Conservation (phyloP, 2,797 vertebrate genomes). For the Okamejei kenojei region DNA sequence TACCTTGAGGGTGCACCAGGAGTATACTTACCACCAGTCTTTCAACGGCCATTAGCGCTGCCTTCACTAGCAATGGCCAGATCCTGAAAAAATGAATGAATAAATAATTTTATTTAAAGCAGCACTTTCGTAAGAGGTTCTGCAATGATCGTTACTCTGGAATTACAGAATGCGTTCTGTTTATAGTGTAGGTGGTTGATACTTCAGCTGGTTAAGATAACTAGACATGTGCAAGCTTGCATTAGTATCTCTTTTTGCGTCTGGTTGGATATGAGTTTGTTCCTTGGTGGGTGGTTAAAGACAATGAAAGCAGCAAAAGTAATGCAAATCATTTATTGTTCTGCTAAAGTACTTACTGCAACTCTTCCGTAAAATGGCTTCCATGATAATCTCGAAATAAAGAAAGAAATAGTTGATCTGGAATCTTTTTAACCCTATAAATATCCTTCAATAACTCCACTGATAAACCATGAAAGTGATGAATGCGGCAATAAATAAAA, state of each 20-base stretch:
- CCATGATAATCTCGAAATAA: neutral
- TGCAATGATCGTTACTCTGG: neutral
- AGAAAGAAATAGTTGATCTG: neutral
- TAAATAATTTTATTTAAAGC: no score
- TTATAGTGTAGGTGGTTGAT: neutral
- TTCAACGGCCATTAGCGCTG: no score
- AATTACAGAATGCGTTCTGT: neutral
- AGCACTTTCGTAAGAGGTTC: neutral
- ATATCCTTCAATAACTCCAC: neutral
- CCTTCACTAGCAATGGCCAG: no score
- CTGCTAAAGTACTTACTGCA: neutral
- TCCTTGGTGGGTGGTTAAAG: neutral
- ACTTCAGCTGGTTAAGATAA: neutral
- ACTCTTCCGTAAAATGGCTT: neutral
- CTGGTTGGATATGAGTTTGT: neutral
- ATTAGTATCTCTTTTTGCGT: neutral
- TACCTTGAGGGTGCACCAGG: no score
- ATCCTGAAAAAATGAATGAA: no score
- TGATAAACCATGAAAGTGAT: neutral
- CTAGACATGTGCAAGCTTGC: neutral
- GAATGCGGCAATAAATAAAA: neutral
- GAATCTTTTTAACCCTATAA: neutral
- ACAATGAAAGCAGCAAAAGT: neutral
- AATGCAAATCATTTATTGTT: slow-evolving; percentile 1
- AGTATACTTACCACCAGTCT: no score